Evolutionary conservation across 2,113 vertebrate species (phyloP), one percentile per base, ranked within the genome.

Genomic region (Craseonycteris thonglongyai): DNA sequence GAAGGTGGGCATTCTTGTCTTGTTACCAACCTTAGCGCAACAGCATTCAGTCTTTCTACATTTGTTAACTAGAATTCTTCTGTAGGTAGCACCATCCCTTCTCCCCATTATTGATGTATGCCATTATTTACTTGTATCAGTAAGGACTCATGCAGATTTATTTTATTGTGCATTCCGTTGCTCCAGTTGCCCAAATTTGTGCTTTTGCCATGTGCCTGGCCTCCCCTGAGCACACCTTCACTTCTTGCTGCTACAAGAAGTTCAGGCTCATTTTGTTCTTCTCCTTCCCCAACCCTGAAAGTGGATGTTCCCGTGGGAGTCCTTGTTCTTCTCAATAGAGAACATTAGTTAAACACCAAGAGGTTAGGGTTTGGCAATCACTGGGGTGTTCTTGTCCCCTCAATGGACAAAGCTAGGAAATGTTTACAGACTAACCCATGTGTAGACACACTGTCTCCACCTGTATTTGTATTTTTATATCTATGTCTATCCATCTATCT

Each of bases 171-270:
- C 26, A 6, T 26, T 30, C 45, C 11, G 7, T 54, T 63, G 81
- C 10, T 54, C 19, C 0, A 1, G 19, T 49, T 33, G 8, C 38
- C 26, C 47, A 3, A 0, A 2, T 8, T 47, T 86, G 47, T 21
- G 35, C 28, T 58, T 47, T 7, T 33, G 40, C 33, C 51, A 7
- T 2, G 9, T 5, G 21, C 42, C 49, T 42, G 87, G 79, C 33
- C 26, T 40, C 22, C 47, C 63, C 88, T 3, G 47, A 58, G 30
- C 0, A 12, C 9, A 18, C 7, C 56, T 28, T 33, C 26, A 3
- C 45, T 28, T 85, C 26, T 56, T 40, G 33, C 45, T 0, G 0
- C 56, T 42, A 5, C 33, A 8, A 1, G 26, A n/a, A n/a, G n/a
- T n/a, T n/a, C n/a, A n/a, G 54, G 11, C 16, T 42, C 69, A 14